A percentile compares a stretch with the other conserved stretches of the same genome.
Evolutionary conservation across 1,140 invertebrate species (phyloP).

Genomic region (Bacillus rossius): DNA sequence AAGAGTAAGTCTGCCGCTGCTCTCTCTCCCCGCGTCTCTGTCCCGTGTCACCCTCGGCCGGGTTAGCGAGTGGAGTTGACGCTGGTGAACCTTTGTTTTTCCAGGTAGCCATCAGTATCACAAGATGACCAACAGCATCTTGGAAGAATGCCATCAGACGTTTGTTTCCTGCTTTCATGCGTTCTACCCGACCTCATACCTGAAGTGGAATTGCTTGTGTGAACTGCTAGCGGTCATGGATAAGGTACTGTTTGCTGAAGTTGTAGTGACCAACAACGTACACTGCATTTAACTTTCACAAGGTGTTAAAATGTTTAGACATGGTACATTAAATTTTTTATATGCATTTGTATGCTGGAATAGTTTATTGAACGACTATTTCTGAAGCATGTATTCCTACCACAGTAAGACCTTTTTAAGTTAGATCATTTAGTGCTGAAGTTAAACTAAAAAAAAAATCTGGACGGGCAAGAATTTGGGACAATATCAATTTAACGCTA

Average conservation of each 20-base stretch:
- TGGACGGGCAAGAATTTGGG: too few species aligned
- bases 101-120: slow-evolving; percentile 16
- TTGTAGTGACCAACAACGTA: too few species aligned
- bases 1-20: slow-evolving; percentile 30
- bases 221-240: slow-evolving; percentile 75
- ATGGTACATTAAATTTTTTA: too few species aligned
- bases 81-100: background rate
- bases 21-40: background rate
- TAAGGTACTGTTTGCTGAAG: slow-evolving; percentile 63
- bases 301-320: too few species aligned
- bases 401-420: too few species aligned
- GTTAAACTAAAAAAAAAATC: too few species aligned
- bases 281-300: too few species aligned
- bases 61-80: background rate
- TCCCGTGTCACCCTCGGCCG: background rate
- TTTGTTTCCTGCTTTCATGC: slow-evolving; percentile 92
- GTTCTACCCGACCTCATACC: slow-evolving; percentile 88
- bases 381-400: too few species aligned
- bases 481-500: too few species aligned
- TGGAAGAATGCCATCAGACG: slow-evolving; percentile 86
- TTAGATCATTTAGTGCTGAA: too few species aligned
- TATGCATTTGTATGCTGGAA: too few species aligned
- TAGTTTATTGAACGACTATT: too few species aligned
- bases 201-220: slow-evolving; percentile 91
- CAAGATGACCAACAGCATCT: slow-evolving; percentile 59